Conservation (phyloP, 1,140 invertebrate species). For the Scaptomyza montana region DNA sequence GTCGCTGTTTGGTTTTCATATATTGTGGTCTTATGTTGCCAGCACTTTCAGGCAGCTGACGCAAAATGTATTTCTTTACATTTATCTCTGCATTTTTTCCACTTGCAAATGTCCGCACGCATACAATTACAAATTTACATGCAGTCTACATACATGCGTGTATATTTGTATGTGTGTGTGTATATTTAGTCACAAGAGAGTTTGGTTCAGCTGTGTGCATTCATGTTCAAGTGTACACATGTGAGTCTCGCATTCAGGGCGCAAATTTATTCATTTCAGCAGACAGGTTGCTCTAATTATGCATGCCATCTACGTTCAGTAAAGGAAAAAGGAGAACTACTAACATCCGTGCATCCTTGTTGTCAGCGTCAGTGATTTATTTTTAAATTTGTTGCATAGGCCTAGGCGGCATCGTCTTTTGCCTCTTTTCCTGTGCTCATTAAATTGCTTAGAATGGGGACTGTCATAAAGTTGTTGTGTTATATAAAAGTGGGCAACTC, state of each 20-base stretch:
- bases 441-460: not conserved
- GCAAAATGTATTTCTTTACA: constrained; percentile 33
- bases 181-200: not conserved
- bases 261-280: constrained; percentile 70
- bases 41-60: constrained; percentile 4
- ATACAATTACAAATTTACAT: constrained; percentile 1
- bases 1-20: constrained; percentile 9
- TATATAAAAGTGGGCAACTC: not conserved
- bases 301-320: constrained; percentile 30
- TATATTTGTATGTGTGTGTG: constrained; percentile 1
- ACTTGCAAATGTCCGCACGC: constrained; percentile 11
- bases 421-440: not conserved
- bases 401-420: constrained; percentile 11
- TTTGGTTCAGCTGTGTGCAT: constrained; percentile 23
- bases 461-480: constrained; percentile 2
- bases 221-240: constrained; percentile 48
- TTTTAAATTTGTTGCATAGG: constrained; percentile 26
- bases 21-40: constrained; percentile 11
- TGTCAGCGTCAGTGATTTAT: constrained; percentile 26
- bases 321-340: constrained; percentile 1
- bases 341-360: constrained; percentile 4
- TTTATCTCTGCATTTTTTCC: constrained; percentile 19
- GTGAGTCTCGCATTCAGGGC: constrained; percentile 40
- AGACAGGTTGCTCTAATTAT: constrained; percentile 72
- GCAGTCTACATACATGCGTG: not conserved